Base-by-base conservation (phyloP, 2,113 vertebrate species). In the Gadus macrocephalus region DNA sequence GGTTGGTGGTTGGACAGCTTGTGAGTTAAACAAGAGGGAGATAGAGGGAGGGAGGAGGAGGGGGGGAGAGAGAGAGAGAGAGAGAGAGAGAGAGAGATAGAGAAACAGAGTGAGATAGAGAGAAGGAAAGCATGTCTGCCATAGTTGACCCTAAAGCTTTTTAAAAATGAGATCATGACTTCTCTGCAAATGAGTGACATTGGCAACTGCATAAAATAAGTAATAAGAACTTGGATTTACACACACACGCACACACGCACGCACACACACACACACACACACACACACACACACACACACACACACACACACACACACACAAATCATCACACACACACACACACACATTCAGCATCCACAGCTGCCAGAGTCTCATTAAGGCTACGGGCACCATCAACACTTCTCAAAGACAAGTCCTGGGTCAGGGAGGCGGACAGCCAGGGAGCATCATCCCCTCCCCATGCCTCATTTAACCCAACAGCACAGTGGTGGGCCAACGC, bases 71-170 rank as follows among this genome's bases (percentile, higher is more conserved):
- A 59, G 56, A 31, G 27, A 31, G 71, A 66, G 64, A 15, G 64
- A 72, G 67, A 55, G 64, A 68, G 58, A 60, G 12, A 62, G 56
- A 59, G 56, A 59, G 17, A 59, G 56, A n/a, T 1, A 17, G 56
- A 61, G 38, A 31, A 20, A 28, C 68, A 66, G 64, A 15, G 64
- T 2, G 56, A 63, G 38, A 31, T 20, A 28, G 71, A 66, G 64
- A 15, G 64, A 72, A 64, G 49, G 64, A 68, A 53, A 60, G 12
- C 12, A 49, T 49, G 42, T 49, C 42, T 49, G 42, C 1, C 2
- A 49, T 49, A 49, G 12, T 11, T 9, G 42, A 49, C 12, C 8
- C 42, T 49, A 49, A 49, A 49, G 12, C 1, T 14, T 49, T 49
- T 49, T 49, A 49, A 9, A 14, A 49, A 49, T 49, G 42, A 49